Base-by-base conservation (phyloP, 2,888 invertebrate genomes). In the Synergus japonicus region DNA sequence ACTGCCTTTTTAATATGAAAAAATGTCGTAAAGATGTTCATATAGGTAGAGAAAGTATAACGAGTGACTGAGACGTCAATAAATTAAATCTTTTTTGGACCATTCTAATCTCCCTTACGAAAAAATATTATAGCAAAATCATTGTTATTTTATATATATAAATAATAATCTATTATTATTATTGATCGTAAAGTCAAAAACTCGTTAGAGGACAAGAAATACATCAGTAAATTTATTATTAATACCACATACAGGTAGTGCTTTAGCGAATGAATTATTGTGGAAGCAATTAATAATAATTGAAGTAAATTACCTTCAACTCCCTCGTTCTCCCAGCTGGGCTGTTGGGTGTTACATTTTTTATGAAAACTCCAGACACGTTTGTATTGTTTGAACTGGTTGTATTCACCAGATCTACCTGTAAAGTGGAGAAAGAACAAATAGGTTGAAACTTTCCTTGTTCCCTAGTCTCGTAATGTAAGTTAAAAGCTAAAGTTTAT, bases 341-440 rank as follows among this genome's bases (percentile, higher is more conserved):
- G 92, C 98, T 98, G 83, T 97, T 96, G 0, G 97, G 95, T 15
- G 98, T 95, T 0, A 99, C 98, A 89, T 98, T 98, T 92, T 99
- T 99, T 90, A 99, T 98, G 92, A 99, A 99, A 90, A 99, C 99
- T 8, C 99, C 99, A 79, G 98, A 96, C 85, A 98, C 95, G 76
- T 94, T 94, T 82, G 95, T 95, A 85, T 95, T 94, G 79, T 96
- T 95, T 63, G 94, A 93, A 78, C 95, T 94, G 83, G 94, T 93
- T 69, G 94, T 94, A 80, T 95, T 94, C 87, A 95, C 95, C 86
- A 97, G 93, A 89, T 97, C 96, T 79, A 96, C 96, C 96, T 96
- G 92, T 37, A 87, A 91, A 79, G 77, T 78, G 81, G 3, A 54
- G n/a, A n/a, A n/a, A 54, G n/a, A 54, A 54, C 54, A 54, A 54